Evolutionary conservation across 2,888 invertebrate species (phyloP).

Genomic region (Plemyria rubiginata): DNA sequence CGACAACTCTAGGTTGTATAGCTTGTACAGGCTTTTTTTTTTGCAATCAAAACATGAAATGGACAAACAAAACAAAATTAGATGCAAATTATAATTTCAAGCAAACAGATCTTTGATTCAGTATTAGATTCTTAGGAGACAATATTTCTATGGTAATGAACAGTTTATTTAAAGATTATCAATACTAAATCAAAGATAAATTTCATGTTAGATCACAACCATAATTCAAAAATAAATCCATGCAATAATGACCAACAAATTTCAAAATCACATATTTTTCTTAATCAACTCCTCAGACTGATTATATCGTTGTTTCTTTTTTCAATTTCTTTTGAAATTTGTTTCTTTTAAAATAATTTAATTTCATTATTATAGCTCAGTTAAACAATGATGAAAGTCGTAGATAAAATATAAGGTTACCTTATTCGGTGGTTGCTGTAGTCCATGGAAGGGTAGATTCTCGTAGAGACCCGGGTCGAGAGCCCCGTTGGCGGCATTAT

Average conservation of each 20-base stretch:
- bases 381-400: neutral
- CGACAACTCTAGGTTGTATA: conserved; percentile 82
- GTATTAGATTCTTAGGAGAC: neutral
- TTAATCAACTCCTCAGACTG: neutral
- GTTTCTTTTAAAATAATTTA: neutral
- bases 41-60: conserved; percentile 67
- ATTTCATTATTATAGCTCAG: neutral
- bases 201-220: neutral
- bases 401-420: conserved; percentile 76
- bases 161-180: neutral
- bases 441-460: conserved; percentile 97
- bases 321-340: neutral
- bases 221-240: neutral
- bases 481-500: conserved; percentile 86
- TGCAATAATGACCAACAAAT: conserved; percentile 6
- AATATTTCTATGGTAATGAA: neutral
- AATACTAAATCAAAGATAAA: conserved; percentile 13
- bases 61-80: conserved; percentile 63
- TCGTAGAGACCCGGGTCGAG: conserved; percentile 94
- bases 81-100: conserved; percentile 68
- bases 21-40: conserved; percentile 84
- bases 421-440: conserved; percentile 97
- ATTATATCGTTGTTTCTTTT: no score
- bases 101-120: conserved; percentile 37
- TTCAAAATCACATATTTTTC: neutral